Evolutionary conservation across 1,140 invertebrate genomes (phyloP), one percentile per base, ranked within the genome.

Genomic region (Drosophila saltans): DNA sequence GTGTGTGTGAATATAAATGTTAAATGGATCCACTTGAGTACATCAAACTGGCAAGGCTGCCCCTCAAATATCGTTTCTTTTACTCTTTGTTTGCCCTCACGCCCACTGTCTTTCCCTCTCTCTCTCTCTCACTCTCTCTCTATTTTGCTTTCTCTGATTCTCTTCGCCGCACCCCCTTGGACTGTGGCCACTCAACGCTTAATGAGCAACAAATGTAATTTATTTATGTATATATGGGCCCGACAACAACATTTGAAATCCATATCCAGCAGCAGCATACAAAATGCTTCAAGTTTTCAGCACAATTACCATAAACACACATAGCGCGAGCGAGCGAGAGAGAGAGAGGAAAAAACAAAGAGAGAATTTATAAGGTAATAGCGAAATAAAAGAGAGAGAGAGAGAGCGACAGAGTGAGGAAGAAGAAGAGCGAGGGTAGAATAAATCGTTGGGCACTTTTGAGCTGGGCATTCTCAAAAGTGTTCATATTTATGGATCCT

Each of bases 401-500:
- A 58, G 62, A 43, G 2, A 4, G 28, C 16, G 16, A 30, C 28
- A 30, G 28, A 16, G 36, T 61, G 68, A 72, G 21, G 33, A 56
- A 36, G 58, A 33, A 58, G 62, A 43, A 48, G 63, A 45, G 69
- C 65, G 30, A 70, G 48, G 39, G 67, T 56, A 67, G 55, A 75
- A 85, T 88, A 86, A 86, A 86, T 88, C 78, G 80, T 67, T 70
- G 83, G 68, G 76, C 80, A 88, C 83, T 86, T 86, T 86, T 76
- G 77, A 58, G 76, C 66, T 72, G 68, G 72, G 67, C 71, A 45
- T 85, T 78, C 81, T 85, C 81, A 69, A 78, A 89, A 89, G 84
- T 88, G 84, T 88, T 88, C 84, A 88, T 88, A 88, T 89, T 88
- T 88, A 88, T 88, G 84, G 84, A 88, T 88, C 84, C 89, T 88